A percentile compares a stretch with the other conserved stretches of the same genome.
Conservation (phyloP, 2,797 vertebrate species). For the Mionectes olivaceus region DNA sequence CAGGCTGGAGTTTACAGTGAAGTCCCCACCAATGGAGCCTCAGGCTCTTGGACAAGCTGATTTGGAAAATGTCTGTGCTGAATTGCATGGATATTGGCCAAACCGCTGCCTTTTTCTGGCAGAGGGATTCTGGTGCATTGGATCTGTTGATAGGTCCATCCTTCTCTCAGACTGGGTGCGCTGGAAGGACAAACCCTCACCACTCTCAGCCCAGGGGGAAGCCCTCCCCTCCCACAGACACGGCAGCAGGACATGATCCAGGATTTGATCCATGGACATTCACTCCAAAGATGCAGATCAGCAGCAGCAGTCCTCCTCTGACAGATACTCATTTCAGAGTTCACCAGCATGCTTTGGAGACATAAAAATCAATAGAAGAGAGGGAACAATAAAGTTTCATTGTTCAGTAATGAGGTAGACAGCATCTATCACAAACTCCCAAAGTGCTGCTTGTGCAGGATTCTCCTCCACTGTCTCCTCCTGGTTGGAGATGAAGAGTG, state of each 20-base stretch:
- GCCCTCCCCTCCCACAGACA: not conserved
- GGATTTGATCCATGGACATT: not conserved
- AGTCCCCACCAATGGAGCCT: not conserved
- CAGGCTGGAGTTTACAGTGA: not conserved
- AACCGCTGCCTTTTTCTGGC: not conserved
- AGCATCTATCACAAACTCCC: slow-evolving; percentile 58
- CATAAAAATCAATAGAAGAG: slow-evolving; percentile 73
- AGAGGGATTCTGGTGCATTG: not conserved
- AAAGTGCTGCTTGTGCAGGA: slow-evolving; percentile 60
- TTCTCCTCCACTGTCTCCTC: slow-evolving; percentile 28
- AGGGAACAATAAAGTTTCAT: slow-evolving; percentile 70
- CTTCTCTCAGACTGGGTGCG: not conserved
- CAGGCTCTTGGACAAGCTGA: not conserved
- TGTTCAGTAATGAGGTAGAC: slow-evolving; percentile 65
- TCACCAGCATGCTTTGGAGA: slow-evolving; percentile 45
- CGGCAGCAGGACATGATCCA: not conserved
- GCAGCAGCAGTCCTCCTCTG: slow-evolving; percentile 6
- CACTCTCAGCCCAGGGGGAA: not conserved
- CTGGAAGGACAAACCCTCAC: not conserved
- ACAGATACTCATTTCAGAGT: slow-evolving; percentile 68
- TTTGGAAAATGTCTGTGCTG: not conserved
- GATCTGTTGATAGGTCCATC: not conserved
- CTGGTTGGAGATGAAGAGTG: not conserved
- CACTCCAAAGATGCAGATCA: slow-evolving; percentile 21
- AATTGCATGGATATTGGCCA: not conserved